Base-by-base conservation (phyloP, 2,113 vertebrate genomes). In the Actenoides lindsayi region DNA sequence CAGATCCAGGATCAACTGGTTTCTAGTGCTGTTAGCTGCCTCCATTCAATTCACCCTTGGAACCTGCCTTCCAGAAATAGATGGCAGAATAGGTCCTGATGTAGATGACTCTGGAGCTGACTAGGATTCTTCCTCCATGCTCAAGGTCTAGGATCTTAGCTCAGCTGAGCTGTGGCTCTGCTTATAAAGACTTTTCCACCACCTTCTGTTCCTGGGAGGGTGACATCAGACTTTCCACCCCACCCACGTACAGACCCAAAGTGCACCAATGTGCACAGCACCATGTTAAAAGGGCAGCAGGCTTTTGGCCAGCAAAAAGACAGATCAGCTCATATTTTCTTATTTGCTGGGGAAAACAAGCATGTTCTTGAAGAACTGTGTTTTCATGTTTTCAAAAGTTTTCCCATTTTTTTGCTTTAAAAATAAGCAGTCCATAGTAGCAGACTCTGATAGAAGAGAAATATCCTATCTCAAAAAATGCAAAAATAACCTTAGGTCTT, bases 381-480 rank as follows among this genome's bases (percentile, higher is more conserved):
- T 64, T 75, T 87, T 89, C 48, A 59, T 41, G 39, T 77, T 94
- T 95, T 90, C 62, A 81, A 77, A 90, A 85, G 33, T 30, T 94
- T 76, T 90, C 23, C 13, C 7, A 30, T 54, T 82, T 95, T 86
- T 86, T 64, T 65, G 8, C 30, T 68, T 74, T n/a, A 82, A 93
- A 96, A 95, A 46, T 56, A 76, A 80, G 8, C n/a, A 37, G 27
- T 30, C 13, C 53, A 83, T 95, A 94, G 63, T 25, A 84, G 68
- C 74, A 94, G 51, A 59, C 71, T 92, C 46, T 75, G 27, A 42
- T 82, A 53, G 35, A 87, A 48, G 33, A 88, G 28, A 93, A 91
- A 75, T 60, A 94, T 12, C 20, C 35, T 90, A 63, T 17, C 44
- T 91, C 65, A 92, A 93, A 94, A 93, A 82, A 64, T 42, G 24